phyloP scores from a whole-genome alignment of 2,797 vertebrate genomes.

The Gymnodraco acuticeps region DNA sequence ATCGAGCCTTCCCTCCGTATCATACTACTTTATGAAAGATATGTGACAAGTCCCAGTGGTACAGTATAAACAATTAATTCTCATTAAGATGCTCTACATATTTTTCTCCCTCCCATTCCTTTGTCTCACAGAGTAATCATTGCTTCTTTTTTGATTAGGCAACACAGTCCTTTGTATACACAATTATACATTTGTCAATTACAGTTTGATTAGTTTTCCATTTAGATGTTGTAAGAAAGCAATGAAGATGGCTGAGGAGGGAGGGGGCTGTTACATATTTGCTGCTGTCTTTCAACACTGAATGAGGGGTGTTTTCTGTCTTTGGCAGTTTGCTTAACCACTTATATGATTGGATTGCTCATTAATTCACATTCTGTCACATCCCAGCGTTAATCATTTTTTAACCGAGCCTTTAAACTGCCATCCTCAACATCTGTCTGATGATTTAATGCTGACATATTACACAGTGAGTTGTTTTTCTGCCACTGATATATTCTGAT shows the following conservation, averaged over 20 bases:
- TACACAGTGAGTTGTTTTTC: slow-evolving; percentile 69
- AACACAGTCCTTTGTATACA: slow-evolving; percentile 37
- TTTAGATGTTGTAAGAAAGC: slow-evolving; percentile 55
- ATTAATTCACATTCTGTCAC: slow-evolving; percentile 71
- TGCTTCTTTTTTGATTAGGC: slow-evolving; percentile 58
- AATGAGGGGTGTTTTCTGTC: slow-evolving; percentile 65
- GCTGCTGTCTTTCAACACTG: slow-evolving; percentile 59
- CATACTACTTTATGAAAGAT: slow-evolving; percentile 11
- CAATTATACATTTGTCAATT: slow-evolving; percentile 56
- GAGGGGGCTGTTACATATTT: slow-evolving; percentile 56
- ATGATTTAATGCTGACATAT: slow-evolving; percentile 74
- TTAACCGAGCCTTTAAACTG: slow-evolving; percentile 62
- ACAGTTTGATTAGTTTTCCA: slow-evolving; percentile 64
- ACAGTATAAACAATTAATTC: slow-evolving; percentile 45
- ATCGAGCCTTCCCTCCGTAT: slow-evolving; percentile 24
- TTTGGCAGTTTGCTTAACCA: slow-evolving; percentile 66
- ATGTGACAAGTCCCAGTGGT: slow-evolving; percentile 33
- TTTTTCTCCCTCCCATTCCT: slow-evolving; percentile 12
- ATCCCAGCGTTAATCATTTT: slow-evolving; percentile 65
- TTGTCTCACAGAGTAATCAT: slow-evolving; percentile 47
- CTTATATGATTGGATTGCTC: slow-evolving; percentile 75
- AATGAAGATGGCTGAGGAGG: slow-evolving; percentile 36
- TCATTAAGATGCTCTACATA: slow-evolving; percentile 40
- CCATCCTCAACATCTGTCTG: slow-evolving; percentile 63
- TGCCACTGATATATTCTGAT: slow-evolving; percentile 59